These are phyloP conservation scores for Echinometra lucunter DNA, from an alignment of 53 echinoderm and acorn worm genomes.

Conservation along the genomic window DNA sequence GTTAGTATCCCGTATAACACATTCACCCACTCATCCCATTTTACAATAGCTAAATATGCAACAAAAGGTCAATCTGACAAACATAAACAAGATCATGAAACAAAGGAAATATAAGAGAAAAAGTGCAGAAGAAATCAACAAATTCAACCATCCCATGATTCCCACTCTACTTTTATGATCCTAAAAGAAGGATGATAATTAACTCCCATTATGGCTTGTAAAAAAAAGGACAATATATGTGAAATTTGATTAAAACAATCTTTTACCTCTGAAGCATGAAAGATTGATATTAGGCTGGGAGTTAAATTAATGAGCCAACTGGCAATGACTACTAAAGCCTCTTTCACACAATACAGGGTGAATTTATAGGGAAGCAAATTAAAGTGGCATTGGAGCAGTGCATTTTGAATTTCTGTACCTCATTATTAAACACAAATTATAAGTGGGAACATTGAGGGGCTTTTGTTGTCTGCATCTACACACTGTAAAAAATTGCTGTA, in stretches of 20 bases:
- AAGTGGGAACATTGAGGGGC: too few species aligned
- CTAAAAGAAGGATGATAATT: background rate
- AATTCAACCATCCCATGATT: too few species aligned
- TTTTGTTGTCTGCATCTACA: too few species aligned
- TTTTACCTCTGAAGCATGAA: background rate
- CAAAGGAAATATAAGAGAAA: too few species aligned
- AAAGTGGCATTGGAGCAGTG: too few species aligned
- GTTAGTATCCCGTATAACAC: too few species aligned
- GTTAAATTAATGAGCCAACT: background rate
- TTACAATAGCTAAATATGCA: too few species aligned
- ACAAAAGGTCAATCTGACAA: background rate
- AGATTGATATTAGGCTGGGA: slow-evolving; percentile 25
- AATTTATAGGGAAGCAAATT: background rate
- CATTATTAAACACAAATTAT: too few species aligned
- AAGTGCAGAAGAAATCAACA: background rate
- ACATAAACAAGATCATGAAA: background rate
- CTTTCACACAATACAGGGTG: background rate
- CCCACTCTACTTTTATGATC: background rate
- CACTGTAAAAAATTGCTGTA: too few species aligned
- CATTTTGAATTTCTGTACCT: too few species aligned
- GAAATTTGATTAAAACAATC: background rate
- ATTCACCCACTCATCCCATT: too few species aligned
- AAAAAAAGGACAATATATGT: background rate
- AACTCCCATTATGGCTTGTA: background rate
- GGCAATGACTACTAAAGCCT: background rate